These are phyloP conservation scores for Drosophila repleta DNA, from an alignment of 1,140 invertebrate genomes.

Conservation along the genomic window DNA sequence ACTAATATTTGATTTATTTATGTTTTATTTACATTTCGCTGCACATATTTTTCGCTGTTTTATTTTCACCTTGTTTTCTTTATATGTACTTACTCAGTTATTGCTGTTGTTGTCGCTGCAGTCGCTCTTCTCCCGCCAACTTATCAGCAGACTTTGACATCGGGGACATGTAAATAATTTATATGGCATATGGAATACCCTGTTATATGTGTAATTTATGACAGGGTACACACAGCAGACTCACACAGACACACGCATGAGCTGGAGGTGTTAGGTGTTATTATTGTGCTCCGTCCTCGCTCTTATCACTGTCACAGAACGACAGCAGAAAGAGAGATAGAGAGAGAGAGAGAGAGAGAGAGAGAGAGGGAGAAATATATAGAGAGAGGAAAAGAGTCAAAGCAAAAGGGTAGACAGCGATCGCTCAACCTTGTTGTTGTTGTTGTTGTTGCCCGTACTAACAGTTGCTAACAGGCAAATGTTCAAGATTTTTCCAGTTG, in stretches of 20 bases:
- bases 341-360: neutral
- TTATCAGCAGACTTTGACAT: slow-evolving; percentile 81
- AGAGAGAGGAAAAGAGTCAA: neutral
- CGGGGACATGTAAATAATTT: slow-evolving; percentile 81
- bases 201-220: slow-evolving; percentile 79
- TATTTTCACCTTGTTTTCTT: slow-evolving; percentile 23
- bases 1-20: slow-evolving; percentile 77
- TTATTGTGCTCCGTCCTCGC: slow-evolving; percentile 32
- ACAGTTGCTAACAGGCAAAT: neutral
- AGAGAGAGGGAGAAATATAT: neutral
- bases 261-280: slow-evolving; percentile 69
- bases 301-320: slow-evolving; percentile 45
- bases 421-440: neutral
- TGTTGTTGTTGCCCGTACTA: slow-evolving; percentile 1
- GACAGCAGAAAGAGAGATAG: neutral
- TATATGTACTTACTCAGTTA: slow-evolving; percentile 34
- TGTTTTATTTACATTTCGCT: slow-evolving; percentile 57
- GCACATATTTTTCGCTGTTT: slow-evolving; percentile 45
- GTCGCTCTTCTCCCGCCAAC: slow-evolving; percentile 26
- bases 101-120: slow-evolving; percentile 34
- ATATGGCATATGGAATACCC: slow-evolving; percentile 78
- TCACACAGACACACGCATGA: neutral
- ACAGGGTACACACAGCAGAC: slow-evolving; percentile 46
- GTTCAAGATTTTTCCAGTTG: slow-evolving; percentile 28
- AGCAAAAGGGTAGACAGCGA: neutral